Evolutionary conservation across 2,113 vertebrate species (phyloP).

Genomic region (Gnathonemus echidnorhynchus): DNA sequence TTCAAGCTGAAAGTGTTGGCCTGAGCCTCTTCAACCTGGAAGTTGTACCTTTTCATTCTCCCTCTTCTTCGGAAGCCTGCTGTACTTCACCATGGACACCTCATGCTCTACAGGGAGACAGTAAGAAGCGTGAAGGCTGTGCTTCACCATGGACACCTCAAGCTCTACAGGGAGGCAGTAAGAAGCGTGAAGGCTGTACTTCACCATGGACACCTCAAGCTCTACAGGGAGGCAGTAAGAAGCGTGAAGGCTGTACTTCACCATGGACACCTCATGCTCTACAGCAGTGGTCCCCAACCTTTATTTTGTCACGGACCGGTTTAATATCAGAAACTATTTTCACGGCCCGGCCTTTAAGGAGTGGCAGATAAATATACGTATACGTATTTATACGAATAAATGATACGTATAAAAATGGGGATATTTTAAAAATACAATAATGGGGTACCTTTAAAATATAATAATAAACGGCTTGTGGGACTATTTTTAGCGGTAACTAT

Average conservation of each 20-base stretch:
- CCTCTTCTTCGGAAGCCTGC: slow-evolving; percentile 87
- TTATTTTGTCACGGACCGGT: too few species aligned
- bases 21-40: background rate
- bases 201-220: slow-evolving; percentile 94
- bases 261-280: slow-evolving; percentile 73
- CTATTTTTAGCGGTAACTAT: too few species aligned
- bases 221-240: slow-evolving; percentile 43
- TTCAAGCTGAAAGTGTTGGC: background rate
- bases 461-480: too few species aligned
- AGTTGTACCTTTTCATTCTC: slow-evolving; percentile 86
- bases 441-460: too few species aligned
- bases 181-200: slow-evolving; percentile 67
- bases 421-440: too few species aligned
- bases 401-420: too few species aligned
- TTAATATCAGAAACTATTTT: too few species aligned
- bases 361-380: too few species aligned
- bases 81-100: slow-evolving; percentile 93
- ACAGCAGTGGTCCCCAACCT: too few species aligned
- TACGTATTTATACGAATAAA: too few species aligned
- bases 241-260: slow-evolving; percentile 76
- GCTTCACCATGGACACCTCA: slow-evolving; percentile 94
- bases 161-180: slow-evolving; percentile 58
- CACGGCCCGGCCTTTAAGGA: too few species aligned
- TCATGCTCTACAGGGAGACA: slow-evolving; percentile 76
- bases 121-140: slow-evolving; percentile 56